A percentile compares a stretch with the other conserved stretches of the same genome.
phyloP scores from a whole-genome alignment of 2,888 invertebrate species.

The Scelioninae gen. 1 region DNA sequence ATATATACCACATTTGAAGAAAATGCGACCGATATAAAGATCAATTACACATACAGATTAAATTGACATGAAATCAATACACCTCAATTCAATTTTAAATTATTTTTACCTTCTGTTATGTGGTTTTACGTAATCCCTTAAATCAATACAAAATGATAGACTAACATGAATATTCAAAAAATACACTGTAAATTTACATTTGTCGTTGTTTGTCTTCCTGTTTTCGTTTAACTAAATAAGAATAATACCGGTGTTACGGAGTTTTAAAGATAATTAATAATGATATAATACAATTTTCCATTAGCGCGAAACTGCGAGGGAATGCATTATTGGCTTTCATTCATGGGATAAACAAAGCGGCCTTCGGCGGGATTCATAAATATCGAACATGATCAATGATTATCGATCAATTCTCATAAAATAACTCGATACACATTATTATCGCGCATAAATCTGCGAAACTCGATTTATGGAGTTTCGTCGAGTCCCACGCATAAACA shows the following conservation, averaged over 20 bases:
- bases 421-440: slow-evolving; percentile 56
- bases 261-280: slow-evolving; percentile 24
- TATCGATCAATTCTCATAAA: slow-evolving; percentile 53
- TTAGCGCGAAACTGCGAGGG: slow-evolving; percentile 18
- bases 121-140: slow-evolving; percentile 7
- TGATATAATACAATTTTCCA: slow-evolving; percentile 43
- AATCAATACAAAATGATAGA: slow-evolving; percentile 2
- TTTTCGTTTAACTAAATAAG: slow-evolving; percentile 13
- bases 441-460: slow-evolving; percentile 49
- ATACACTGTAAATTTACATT: slow-evolving; percentile 8
- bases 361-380: slow-evolving; percentile 51
- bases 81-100: slow-evolving; percentile 8
- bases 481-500: slow-evolving; percentile 48
- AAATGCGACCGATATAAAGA: too few relatives aligned
- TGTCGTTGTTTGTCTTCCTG: slow-evolving; percentile 20
- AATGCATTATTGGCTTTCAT: slow-evolving; percentile 41
- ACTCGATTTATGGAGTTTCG: slow-evolving; percentile 45
- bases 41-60: slow-evolving; percentile 9
- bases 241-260: neutral
- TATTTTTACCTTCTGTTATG: neutral
- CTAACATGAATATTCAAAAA: slow-evolving; percentile 19
- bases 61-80: slow-evolving; percentile 9
- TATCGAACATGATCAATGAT: slow-evolving; percentile 35
- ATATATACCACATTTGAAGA: too few relatives aligned
- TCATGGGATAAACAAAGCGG: slow-evolving; percentile 53